phyloP scores from a whole-genome alignment of 2,113 vertebrate species.

The Conger conger region DNA sequence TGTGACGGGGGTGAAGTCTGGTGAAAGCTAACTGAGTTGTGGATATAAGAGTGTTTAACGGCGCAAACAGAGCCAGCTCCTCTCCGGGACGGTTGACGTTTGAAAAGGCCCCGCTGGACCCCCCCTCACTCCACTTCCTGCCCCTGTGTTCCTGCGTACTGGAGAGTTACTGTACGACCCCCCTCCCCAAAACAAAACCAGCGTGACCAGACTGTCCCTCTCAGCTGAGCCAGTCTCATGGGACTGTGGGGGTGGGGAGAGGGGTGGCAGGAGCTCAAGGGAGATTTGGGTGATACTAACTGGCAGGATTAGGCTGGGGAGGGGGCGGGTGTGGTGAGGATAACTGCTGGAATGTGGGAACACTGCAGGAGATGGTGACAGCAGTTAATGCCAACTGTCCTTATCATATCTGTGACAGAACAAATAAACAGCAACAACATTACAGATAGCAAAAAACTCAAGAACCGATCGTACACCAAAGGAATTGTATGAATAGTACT shows the following conservation, averaged over 20 bases:
- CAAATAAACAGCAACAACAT: background rate
- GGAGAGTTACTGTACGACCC: background rate
- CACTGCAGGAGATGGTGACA: background rate
- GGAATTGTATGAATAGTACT: too few relatives aligned
- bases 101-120: slow-evolving; percentile 1
- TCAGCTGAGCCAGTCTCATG: background rate
- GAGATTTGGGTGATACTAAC: background rate
- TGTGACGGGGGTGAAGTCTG: too few relatives aligned
- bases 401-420: background rate
- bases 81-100: background rate
- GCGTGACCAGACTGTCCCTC: background rate
- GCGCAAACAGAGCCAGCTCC: background rate
- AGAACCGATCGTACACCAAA: too few relatives aligned
- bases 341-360: background rate
- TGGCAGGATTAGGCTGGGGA: background rate
- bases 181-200: background rate
- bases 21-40: too few relatives aligned
- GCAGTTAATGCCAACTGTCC: background rate
- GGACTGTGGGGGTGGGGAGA: background rate
- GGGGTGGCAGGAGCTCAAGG: background rate
- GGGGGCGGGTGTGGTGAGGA: background rate
- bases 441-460: too few relatives aligned
- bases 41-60: background rate
- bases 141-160: slow-evolving; percentile 9
- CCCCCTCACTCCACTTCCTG: slow-evolving; percentile 14